A percentile compares a stretch with the other conserved stretches of the same genome.
These are phyloP conservation scores for Drosophila eohydei DNA, from an alignment of 2,888 invertebrate species.

Conservation along the genomic window DNA sequence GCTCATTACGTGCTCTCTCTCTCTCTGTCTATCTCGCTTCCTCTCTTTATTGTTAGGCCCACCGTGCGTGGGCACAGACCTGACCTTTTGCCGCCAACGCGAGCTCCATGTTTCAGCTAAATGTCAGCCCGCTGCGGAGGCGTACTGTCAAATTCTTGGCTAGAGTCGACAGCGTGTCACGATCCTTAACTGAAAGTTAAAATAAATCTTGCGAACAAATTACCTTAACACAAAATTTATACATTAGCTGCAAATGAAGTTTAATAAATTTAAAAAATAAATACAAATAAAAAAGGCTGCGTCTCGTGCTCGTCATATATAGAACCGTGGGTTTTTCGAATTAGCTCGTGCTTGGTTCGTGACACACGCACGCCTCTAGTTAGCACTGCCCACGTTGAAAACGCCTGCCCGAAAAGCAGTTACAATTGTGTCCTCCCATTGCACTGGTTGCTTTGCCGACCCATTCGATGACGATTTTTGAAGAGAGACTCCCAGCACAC, in stretches of 20 bases:
- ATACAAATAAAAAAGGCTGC: background rate
- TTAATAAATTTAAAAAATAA: background rate
- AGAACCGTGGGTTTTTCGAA: background rate
- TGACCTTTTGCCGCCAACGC: slow-evolving; percentile 59
- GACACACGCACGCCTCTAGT: slow-evolving; percentile 4
- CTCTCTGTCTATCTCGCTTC: background rate
- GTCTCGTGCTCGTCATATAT: background rate
- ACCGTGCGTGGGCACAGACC: slow-evolving; percentile 59
- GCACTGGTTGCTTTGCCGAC: slow-evolving; percentile 64
- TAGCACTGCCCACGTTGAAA: slow-evolving; percentile 55
- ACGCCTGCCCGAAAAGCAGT: slow-evolving; percentile 43
- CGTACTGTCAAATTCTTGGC: background rate
- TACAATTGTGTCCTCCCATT: slow-evolving; percentile 35
- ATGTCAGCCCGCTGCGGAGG: slow-evolving; percentile 33
- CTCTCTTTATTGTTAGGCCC: slow-evolving; percentile 2
- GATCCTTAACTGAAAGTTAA: background rate
- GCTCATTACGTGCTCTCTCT: slow-evolving; percentile 64
- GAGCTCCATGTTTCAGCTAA: slow-evolving; percentile 12
- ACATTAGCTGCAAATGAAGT: background rate
- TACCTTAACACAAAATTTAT: background rate
- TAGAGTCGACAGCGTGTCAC: slow-evolving; percentile 3
- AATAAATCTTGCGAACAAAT: background rate
- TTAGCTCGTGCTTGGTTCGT: slow-evolving; percentile 6
- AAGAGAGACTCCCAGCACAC: background rate
- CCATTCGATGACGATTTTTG: slow-evolving; percentile 62